A percentile compares a stretch with the other conserved stretches of the same genome.
phyloP scores from a whole-genome alignment of 2,888 invertebrate genomes.

The Leptinotarsa rubiginosa region DNA sequence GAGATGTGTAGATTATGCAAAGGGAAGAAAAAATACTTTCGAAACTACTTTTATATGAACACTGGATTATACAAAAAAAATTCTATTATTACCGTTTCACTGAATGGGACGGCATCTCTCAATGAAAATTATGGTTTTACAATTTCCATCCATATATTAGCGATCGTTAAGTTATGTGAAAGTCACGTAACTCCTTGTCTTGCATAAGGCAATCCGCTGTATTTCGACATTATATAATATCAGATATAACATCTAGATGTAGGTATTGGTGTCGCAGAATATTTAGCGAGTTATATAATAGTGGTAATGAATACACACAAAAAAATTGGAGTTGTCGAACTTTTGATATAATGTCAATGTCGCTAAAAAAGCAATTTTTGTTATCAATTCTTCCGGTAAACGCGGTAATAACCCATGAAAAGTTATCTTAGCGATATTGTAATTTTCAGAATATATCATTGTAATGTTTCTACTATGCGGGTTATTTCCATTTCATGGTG shows the following conservation, averaged over 20 bases:
- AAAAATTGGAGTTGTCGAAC: conserved; percentile 13
- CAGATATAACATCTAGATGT: conserved; percentile 1
- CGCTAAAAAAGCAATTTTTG: neutral
- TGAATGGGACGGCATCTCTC: neutral
- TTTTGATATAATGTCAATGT: neutral
- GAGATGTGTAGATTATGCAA: too few species aligned
- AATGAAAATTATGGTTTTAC: neutral
- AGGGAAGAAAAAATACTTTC: too few species aligned
- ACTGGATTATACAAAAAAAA: too few species aligned
- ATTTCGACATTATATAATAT: conserved; percentile 20
- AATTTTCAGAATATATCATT: too few species aligned
- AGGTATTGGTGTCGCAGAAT: conserved; percentile 28
- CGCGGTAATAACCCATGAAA: neutral
- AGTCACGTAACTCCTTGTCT: neutral
- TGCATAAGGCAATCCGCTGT: neutral
- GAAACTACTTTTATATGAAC: too few species aligned
- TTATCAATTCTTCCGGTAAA: neutral
- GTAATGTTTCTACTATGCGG: too few species aligned
- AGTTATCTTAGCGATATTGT: neutral
- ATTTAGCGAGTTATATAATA: conserved; percentile 10
- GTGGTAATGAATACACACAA: conserved; percentile 33
- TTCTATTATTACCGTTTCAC: neutral
- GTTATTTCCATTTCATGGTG: too few species aligned
- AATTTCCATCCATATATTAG: neutral
- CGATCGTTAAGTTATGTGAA: neutral